Evolutionary conservation across 2,888 invertebrate genomes (phyloP), one percentile per base, ranked within the genome.

Genomic region (Luffia ferchaultella): DNA sequence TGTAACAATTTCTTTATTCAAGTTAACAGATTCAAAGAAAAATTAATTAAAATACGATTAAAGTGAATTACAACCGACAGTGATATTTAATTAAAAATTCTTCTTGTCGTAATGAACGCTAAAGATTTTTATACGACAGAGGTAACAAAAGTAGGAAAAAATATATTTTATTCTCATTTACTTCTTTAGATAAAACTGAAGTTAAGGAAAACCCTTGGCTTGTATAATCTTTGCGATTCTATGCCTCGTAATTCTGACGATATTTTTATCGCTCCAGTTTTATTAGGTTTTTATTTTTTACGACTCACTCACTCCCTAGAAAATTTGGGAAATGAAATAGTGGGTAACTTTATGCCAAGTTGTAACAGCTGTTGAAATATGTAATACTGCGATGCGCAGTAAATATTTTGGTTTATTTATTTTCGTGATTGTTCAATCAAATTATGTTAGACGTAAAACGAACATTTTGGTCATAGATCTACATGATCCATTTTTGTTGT

Each of bases 231-330:
- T 62, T 57, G 55, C 59, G 57, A 59, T 58, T 62, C 58, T 54
- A 12, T 30, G 40, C 42, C 18, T 15, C 65, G 59, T 70, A 70
- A 73, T 73, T 71, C 66, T 64, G 62, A 70, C 65, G 65, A 69
- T 72, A 66, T 70, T 75, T 74, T 76, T 73, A 72, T 70, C 63
- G 63, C 54, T 54, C 61, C 58, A 60, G 60, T 67, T 70, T 73
- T 73, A 70, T 68, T 67, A 64, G 57, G 59, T 65, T 69, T 70
- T 67, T 66, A 69, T 68, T 67, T 70, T 71, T 72, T 71, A 69
- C 61, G 67, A 63, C 57, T 58, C 17, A 20, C 17, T 53, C 58
- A 60, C 60, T 42, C 5, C 30, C 30, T 12, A 30, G 3, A 3
- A 12, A 12, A 30, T 30, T 30, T 7, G 5, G 55, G 57, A 45